Evolutionary conservation across 2,888 invertebrate species (phyloP), one percentile per base, ranked within the genome.

Genomic region (Drosophila dives): DNA sequence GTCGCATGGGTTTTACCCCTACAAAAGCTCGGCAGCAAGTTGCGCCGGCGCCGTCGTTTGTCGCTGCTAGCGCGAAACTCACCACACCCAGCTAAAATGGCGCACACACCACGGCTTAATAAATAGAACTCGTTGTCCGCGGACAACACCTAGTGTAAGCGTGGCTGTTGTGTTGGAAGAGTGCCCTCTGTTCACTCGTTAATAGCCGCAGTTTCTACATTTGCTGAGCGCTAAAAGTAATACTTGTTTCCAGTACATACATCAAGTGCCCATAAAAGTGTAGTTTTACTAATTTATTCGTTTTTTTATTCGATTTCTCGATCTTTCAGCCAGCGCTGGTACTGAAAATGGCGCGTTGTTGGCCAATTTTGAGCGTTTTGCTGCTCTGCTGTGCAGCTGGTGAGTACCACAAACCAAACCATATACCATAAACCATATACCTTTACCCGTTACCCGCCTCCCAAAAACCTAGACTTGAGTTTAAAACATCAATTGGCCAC

Each of bases 141-240:
- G 90, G 92, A 91, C 92, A 93, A 92, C 93, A 93, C 92, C 93
- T 93, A 93, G 93, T 93, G 92, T 92, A 92, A 92, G 90, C 92
- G 92, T 92, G 92, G 92, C 93, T 92, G 92, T 93, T 93, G 91
- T 93, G 91, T 92, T 89, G 91, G 91, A 89, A 89, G 91, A 92
- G 92, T 93, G 90, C 91, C 83, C 77, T 78, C 80, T 65, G 67
- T 79, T 75, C 77, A 79, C 75, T 79, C 75, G 66, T 29, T 53
- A 64, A 65, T 54, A 83, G 90, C 84, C 83, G 86, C 84, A 82
- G 80, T 82, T 82, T 79, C 74, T 50, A 64, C 61, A 76, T 67
- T 80, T 76, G 70, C 80, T 74, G 59, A 74, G 80, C 77, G 77
- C 79, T 63, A 53, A 59, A 77, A 75, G 77, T 77, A 77, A 77